Evolutionary conservation across 2,113 vertebrate genomes (phyloP), one percentile per base, ranked within the genome.

Genomic region (Ameiurus melas): DNA sequence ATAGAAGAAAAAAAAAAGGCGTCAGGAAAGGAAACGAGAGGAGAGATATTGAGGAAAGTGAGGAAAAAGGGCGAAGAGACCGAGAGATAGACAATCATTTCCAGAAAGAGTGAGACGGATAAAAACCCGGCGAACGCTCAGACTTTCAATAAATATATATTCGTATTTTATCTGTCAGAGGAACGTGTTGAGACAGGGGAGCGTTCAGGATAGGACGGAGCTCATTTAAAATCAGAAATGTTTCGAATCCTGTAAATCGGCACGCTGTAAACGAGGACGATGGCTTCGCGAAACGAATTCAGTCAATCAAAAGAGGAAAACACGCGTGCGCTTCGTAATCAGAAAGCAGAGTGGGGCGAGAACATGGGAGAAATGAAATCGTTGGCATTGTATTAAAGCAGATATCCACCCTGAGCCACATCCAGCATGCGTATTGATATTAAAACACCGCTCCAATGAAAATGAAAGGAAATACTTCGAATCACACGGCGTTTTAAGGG

Each of bases 211-310:
- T 47, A n/a, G 27, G 60, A 14, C 5, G 47, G 7, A 20, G 84
- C 58, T 80, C 85, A 73, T 80, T 88, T 75, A 66, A 88, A 68
- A 81, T 88, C 47, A 86, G 82, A 83, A 86, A 86, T 55, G 62
- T 64, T 79, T 6, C 55, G 17, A 43, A 62, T 55, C 20, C n/a
- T 79, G n/a, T 58, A 47, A 79, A 83, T 47, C 62, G 57, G 22
- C 30, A 22, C 10, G n/a, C 78, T 53, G n/a, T 47, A 82, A 87
- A 81, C 62, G 82, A 43, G 20, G 51, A 62, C 7, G 8, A 30
- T 27, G 10, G 27, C 17, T 53, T 10, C 30, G 22, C 14, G 1
- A 75, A 80, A 66, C 17, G 25, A 33, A 30, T 62, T 16, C 33
- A 66, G 17, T 12, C 60, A 53, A 36, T 81, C 33, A 81, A 22